These are phyloP conservation scores for Chymomyza costata DNA, from an alignment of 1,140 invertebrate genomes.

Conservation along the genomic window DNA sequence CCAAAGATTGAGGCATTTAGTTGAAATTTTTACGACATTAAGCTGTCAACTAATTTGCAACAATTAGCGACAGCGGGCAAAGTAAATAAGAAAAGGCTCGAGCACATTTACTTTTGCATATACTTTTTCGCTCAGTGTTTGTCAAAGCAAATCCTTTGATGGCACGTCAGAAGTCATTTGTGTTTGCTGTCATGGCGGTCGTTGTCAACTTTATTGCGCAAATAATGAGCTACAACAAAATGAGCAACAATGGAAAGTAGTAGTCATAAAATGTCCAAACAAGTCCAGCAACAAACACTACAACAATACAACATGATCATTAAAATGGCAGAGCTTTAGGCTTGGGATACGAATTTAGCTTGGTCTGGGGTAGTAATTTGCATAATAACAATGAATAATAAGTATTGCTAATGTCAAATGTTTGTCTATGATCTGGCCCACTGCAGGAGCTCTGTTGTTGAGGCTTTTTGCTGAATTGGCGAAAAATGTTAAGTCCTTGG, in stretches of 20 bases:
- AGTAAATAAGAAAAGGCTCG: not conserved
- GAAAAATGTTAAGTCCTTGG: too few species aligned
- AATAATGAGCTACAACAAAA: slow-evolving; percentile 16
- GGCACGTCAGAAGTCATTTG: slow-evolving; percentile 61
- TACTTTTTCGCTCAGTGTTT: slow-evolving; percentile 2
- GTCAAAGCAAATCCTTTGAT: slow-evolving; percentile 55
- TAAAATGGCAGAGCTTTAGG: slow-evolving; percentile 32
- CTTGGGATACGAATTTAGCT: not conserved
- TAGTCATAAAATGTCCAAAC: not conserved
- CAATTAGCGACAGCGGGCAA: slow-evolving; percentile 35
- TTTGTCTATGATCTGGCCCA: not conserved
- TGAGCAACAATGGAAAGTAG: slow-evolving; percentile 13
- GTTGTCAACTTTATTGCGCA: too few species aligned
- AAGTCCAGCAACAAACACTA: not conserved
- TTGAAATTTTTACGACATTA: slow-evolving; percentile 69
- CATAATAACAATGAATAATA: slow-evolving; percentile 70
- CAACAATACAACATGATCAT: slow-evolving; percentile 17
- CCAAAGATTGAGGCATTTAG: slow-evolving; percentile 70
- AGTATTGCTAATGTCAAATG: slow-evolving; percentile 18
- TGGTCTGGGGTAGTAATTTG: slow-evolving; percentile 44
- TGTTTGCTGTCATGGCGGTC: too few species aligned
- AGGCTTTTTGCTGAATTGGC: not conserved
- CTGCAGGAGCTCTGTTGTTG: too few species aligned
- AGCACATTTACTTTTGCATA: slow-evolving; percentile 11
- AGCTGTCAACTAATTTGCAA: slow-evolving; percentile 71